Base-by-base conservation (phyloP, 2,113 vertebrate species). In the Nibea albiflora region DNA sequence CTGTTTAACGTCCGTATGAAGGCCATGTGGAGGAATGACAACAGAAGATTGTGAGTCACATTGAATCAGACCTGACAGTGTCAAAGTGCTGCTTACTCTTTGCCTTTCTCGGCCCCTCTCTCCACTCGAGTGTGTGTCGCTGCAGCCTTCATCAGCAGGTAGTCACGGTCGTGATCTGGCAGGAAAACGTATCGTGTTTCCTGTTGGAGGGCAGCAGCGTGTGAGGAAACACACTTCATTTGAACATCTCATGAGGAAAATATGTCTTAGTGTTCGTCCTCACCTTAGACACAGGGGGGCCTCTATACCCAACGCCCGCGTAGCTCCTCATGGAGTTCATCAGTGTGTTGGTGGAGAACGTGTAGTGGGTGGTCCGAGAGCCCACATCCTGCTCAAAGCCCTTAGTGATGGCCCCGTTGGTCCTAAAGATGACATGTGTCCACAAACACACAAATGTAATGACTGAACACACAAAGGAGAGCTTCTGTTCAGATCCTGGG, bases 281-380 rank as follows among this genome's bases (percentile, higher is more conserved):
- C 31, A 96, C 95, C 78, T 83, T 19, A 2, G 91, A 89, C 39
- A 54, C 1, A 0, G 96, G 96, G 0, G 93, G 93, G 0, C 90
- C 78, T 16, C 1, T 49, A 80, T 91, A 96, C 0, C 96, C 96
- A 0, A 3, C 4, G 0, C 14, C 0, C 0, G 61, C 22, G 39
- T 96, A 96, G 57, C 64, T 91, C 44, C 5, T 8, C 44, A 96
- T 81, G 4, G 96, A 96, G 91, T 97, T 96, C 76, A 87, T 85
- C 73, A 97, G 4, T 0, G 96, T 96, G 89, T 96, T 97, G 56
- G 95, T 95, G 80, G 95, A 96, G 90, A 97, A 97, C 1, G 90
- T 94, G 85, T 96, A 97, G 80, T 95, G 94, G 10, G 96, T 95
- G 1, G 95, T 96, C 2, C 95, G 89, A 1, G 78, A 85, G 1